Base-by-base conservation (phyloP, 2,113 vertebrate species). In the Nicator chloris region DNA sequence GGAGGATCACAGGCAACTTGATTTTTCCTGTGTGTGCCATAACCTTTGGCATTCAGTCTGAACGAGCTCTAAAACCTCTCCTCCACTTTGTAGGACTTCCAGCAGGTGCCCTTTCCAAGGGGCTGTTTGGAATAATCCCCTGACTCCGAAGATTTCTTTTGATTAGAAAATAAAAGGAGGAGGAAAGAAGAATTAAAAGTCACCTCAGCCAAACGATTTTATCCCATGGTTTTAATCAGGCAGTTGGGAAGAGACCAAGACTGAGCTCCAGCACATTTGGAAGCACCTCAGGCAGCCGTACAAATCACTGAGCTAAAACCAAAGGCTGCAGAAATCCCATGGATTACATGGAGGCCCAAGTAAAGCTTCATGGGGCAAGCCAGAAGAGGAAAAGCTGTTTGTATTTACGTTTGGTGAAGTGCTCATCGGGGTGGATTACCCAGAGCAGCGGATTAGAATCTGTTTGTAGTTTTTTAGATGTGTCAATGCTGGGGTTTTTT, bases 281-380 rank as follows among this genome's bases (percentile, higher is more conserved):
- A 98, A 90, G 85, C 57, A 45, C 93, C 93, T 94, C 96, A 89
- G 92, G 94, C 94, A n/a, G 94, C 87, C 65, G 4, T 85, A 97
- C 97, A 97, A 97, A 97, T 97, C 59, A 92, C 97, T 96, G 92
- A 68, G 78, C 94, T 95, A 85, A 89, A 96, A 72, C 88, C 91
- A 89, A 98, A 98, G 76, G 97, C 97, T 95, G 89, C 94, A 88
- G 96, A 97, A 95, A 98, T 97, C 98, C 97, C n/a, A 2, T 15
- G 97, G 97, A 96, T 98, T 97, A 98, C 2, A 30, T 40, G 86
- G 88, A 92, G 97, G 92, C 90, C 94, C 88, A 42, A 63, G 21
- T 8, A 90, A 92, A 96, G 90, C 96, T 95, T 73, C 94, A 86
- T 23, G 31, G 96, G 93, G 94, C 28, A 30, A 96, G 82, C 49